Evolutionary conservation across 2,113 vertebrate species (phyloP), one percentile per base, ranked within the genome.

Genomic region (Engystomops pustulosus): DNA sequence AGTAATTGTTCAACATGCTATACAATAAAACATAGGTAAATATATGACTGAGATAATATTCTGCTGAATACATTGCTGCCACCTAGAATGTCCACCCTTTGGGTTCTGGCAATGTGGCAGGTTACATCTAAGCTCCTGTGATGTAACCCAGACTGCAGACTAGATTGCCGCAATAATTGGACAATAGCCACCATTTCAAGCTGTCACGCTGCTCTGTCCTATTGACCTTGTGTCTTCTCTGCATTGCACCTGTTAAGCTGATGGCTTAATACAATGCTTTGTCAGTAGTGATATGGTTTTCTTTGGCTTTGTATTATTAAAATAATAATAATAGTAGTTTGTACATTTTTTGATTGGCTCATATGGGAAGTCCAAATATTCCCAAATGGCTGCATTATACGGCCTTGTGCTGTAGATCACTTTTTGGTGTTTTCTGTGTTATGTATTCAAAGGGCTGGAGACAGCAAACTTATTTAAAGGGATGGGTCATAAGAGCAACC

Each of bases 221-320:
- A 23, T n/a, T 55, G 53, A 55, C 53, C 53, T 55, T 55, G 53
- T 55, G n/a, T 62, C 58, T 62, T 62, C 25, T 62, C 58, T 62
- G 58, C 58, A 62, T 62, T 62, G 58, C 58, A 62, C 58, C 58
- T 62, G 58, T 6, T 30, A 62, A 62, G 25, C 11, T 30, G 27
- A 62, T 27, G 58, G 58, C 58, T 6, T 27, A 62, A 62, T 62
- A 62, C 11, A 30, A 62, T 62, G 58, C 25, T 30, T 23, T 55
- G 53, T 9, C 2, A 55, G 1, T 30, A 14, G 58, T 14, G 58
- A 62, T 14, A 30, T 30, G 58, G 58, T 12, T 55, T 55, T 55
- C 11, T 62, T 30, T 62, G 58, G 10, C 27, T 62, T 20, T 3
- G 6, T 23, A 23, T 7, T 10, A 23, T 9, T 15, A 14, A n/a